Percentiles rank a stretch among this genome's conserved stretches.
phyloP scores from a whole-genome alignment of 2,888 invertebrate genomes.

The Bunonema sp. region DNA sequence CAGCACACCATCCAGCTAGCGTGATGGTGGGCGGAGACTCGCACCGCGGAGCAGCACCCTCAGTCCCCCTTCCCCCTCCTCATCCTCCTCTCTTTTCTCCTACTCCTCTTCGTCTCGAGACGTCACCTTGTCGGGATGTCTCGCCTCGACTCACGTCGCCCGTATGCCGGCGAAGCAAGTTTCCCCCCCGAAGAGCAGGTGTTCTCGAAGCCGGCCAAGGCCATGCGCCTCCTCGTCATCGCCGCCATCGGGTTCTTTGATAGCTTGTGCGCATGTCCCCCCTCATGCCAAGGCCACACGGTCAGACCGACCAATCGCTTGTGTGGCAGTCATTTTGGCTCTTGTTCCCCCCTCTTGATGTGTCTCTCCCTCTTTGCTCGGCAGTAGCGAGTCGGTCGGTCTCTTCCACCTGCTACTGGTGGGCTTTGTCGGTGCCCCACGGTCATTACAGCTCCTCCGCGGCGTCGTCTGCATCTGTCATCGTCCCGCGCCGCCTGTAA shows the following conservation, averaged over 20 bases:
- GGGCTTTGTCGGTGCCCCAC: too few relatives aligned
- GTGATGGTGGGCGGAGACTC: too few relatives aligned
- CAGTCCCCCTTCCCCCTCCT: too few relatives aligned
- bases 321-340: neutral
- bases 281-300: neutral
- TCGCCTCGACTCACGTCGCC: neutral
- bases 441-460: too few relatives aligned
- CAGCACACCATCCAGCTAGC: too few relatives aligned
- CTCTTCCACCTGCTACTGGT: neutral
- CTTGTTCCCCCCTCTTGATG: neutral
- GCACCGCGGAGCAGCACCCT: too few relatives aligned
- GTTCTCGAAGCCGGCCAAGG: too few relatives aligned
- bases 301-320: constrained; percentile 1
- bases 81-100: neutral
- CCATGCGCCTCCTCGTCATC: too few relatives aligned
- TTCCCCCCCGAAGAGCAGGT: too few relatives aligned
- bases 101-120: neutral
- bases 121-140: neutral
- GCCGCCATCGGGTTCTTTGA: too few relatives aligned
- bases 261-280: neutral
- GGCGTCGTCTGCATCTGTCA: too few relatives aligned
- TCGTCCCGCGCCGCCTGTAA: too few relatives aligned
- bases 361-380: constrained; percentile 1
- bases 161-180: neutral
- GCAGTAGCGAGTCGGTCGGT: neutral